Percentiles rank a stretch among this genome's conserved stretches.
Conservation (phyloP, 2,797 vertebrate genomes). For the Lepus oiostolus region DNA sequence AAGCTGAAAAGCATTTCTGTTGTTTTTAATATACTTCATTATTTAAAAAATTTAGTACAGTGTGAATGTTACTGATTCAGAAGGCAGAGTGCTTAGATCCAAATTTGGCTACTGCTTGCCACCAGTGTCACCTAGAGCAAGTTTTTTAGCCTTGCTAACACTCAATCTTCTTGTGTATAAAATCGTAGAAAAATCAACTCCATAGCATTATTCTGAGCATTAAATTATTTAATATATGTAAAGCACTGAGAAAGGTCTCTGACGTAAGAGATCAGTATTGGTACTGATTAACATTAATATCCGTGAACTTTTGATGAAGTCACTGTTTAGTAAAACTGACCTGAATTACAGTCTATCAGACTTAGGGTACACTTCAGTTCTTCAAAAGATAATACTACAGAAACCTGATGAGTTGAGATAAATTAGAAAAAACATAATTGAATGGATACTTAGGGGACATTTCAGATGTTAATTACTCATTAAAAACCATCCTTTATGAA, state of each 20-base stretch:
- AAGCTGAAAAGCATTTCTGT: background rate
- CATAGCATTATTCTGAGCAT: background rate
- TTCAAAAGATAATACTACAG: slow-evolving; percentile 2
- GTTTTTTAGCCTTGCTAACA: slow-evolving; percentile 10
- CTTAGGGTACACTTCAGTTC: background rate
- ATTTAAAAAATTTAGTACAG: background rate
- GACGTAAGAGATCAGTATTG: background rate
- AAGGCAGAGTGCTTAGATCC: background rate
- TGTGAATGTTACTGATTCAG: slow-evolving; percentile 6
- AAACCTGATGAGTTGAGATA: background rate
- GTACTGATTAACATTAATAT: background rate
- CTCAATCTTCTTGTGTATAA: slow-evolving; percentile 23
- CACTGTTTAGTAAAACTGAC: slow-evolving; percentile 18
- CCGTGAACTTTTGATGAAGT: slow-evolving; percentile 33
- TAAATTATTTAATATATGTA: background rate
- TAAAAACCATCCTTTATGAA: background rate
- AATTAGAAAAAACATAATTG: slow-evolving; percentile 27
- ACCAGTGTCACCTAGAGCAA: background rate
- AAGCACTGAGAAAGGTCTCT: slow-evolving; percentile 27
- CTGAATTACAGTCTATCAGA: background rate
- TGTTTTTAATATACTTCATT: slow-evolving; percentile 4
- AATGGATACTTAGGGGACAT: background rate
- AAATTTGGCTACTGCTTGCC: background rate
- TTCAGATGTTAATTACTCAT: background rate
- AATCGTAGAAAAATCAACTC: slow-evolving; percentile 5